These are phyloP conservation scores for Euclidia mi DNA, from an alignment of 2,888 invertebrate genomes.

Conservation along the genomic window DNA sequence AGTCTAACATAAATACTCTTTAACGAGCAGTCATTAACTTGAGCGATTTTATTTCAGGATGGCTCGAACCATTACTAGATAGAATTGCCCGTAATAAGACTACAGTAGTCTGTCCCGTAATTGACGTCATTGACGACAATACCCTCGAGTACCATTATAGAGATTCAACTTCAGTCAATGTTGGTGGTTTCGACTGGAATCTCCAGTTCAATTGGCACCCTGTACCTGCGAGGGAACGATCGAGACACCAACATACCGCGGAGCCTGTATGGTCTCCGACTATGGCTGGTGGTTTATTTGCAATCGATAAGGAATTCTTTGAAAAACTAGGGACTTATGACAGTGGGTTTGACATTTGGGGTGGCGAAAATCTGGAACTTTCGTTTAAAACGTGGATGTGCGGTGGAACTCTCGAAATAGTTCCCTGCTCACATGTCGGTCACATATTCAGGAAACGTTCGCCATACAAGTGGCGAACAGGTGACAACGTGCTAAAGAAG, in stretches of 20 bases:
- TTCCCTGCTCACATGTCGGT: constrained; percentile 99
- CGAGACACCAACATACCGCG: constrained; percentile 95
- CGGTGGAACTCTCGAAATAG: constrained; percentile 98
- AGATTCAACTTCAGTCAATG: constrained; percentile 96
- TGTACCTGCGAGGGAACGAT: constrained; percentile 97
- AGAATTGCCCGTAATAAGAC: constrained; percentile 96
- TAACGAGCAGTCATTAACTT: constrained; percentile 45
- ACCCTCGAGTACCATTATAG: constrained; percentile 97
- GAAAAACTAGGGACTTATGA: constrained; percentile 99
- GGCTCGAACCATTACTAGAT: constrained; percentile 98
- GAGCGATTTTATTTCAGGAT: constrained; percentile 90
- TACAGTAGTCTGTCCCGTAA: constrained; percentile 98
- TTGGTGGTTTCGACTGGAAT: constrained; percentile 98
- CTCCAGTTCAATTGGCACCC: constrained; percentile 99
- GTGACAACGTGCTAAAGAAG: constrained; percentile 98
- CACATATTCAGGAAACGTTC: constrained; percentile 99
- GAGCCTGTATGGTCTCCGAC: constrained; percentile 99
- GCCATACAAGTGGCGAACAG: constrained; percentile 99
- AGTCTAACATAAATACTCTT: constrained; percentile 27
- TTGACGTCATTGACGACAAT: constrained; percentile 98
- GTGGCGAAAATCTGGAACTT: constrained; percentile 99
- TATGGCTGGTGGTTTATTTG: constrained; percentile 99
- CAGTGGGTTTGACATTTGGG: constrained; percentile 99
- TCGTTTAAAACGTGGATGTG: constrained; percentile 99
- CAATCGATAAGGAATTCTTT: constrained; percentile 98